phyloP scores from a whole-genome alignment of 2,797 vertebrate species.

The Pteronotus mesoamericanus region DNA sequence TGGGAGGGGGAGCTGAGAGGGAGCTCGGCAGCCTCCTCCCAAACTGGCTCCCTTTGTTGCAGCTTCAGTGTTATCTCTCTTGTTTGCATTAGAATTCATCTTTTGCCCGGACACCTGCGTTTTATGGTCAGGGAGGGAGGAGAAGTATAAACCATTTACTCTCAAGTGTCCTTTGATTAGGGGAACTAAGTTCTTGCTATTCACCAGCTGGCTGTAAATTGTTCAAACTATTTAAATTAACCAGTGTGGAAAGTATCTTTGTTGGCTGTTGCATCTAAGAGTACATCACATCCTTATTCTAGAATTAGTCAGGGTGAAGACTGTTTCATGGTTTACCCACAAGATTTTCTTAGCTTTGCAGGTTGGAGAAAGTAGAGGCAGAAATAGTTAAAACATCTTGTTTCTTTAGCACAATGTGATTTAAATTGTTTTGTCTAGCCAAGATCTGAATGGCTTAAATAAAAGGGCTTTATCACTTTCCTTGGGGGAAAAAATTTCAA shows the following conservation, averaged over 20 bases:
- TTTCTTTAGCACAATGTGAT: neutral
- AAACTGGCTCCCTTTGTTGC: neutral
- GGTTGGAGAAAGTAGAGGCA: neutral
- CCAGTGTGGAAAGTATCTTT: neutral
- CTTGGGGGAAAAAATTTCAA: neutral
- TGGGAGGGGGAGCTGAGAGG: neutral
- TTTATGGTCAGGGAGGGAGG: neutral
- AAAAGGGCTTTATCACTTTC: neutral
- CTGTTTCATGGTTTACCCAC: neutral
- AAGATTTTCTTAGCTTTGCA: neutral
- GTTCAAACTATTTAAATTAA: neutral
- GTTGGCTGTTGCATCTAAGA: neutral
- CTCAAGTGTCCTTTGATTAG: neutral
- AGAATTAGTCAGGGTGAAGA: neutral
- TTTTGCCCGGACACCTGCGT: neutral
- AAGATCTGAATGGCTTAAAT: constrained; percentile 30
- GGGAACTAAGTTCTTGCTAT: neutral
- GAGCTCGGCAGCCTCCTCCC: neutral
- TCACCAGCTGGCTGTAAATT: neutral
- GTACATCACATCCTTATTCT: neutral
- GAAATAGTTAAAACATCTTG: neutral
- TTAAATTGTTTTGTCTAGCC: constrained; percentile 8
- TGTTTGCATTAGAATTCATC: neutral
- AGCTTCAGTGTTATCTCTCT: neutral
- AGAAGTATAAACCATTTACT: neutral